Base-by-base conservation (phyloP, 2,113 vertebrate genomes). In the Channa maculata region DNA sequence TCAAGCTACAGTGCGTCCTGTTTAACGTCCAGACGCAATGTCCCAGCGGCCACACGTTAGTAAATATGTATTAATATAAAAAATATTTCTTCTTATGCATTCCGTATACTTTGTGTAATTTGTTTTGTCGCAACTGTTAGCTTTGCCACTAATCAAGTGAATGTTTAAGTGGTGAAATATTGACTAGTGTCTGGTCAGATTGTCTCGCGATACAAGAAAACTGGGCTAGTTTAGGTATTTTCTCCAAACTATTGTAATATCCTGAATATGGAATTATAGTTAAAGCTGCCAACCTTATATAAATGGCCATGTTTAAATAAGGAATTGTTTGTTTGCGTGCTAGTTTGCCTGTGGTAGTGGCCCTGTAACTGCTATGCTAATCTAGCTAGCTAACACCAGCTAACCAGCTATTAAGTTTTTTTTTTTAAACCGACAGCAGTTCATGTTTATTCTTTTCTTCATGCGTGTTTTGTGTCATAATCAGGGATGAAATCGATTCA, bases 71-170 rank as follows among this genome's bases (percentile, higher is more conserved):
- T 49, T 5, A 12, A 48, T 57, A 0, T 6, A 24, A 37, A 10
- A 1, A 2, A 0, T 7, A 1, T 58, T 34, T 10, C 1, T 41
- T 2, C 1, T 0, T 2, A 9, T 0, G 0, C 2, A 1, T 36
- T 8, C 6, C 1, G 24, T n/a, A 0, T 0, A 0, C 0, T 13
- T 8, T 0, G 8, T 1, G 0, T 3, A 11, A 6, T 8, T 15
- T 0, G 0, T 1, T 2, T 34, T n/a, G 50, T 8, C 0, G 4
- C 0, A 0, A 0, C 3, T 1, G 0, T 6, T 38, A 0, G 0
- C 5, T 0, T 2, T 7, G 5, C 6, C 2, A 0, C 2, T 3
- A 1, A 33, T 2, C 3, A 37, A 12, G 0, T 36, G 0, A 1
- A 12, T 14, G 0, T 41, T 39, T 0, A 61, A 74, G 0, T 48